A percentile compares a stretch with the other conserved stretches of the same genome.
Evolutionary conservation across 2,888 invertebrate genomes (phyloP).

Genomic region (Hedya salicella): DNA sequence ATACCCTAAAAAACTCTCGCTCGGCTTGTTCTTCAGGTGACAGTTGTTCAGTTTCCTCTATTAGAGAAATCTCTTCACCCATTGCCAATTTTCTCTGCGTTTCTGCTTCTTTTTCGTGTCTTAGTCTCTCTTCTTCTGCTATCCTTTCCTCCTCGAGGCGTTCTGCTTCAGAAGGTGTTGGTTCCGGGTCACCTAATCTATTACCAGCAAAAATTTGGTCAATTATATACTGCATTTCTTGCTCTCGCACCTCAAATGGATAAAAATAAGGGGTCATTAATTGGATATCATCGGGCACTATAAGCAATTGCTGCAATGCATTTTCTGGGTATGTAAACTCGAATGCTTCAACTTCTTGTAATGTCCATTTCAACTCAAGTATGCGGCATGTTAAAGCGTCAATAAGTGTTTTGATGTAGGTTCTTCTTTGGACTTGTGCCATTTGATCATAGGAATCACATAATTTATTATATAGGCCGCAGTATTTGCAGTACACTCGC

Average conservation of each 20-base stretch:
- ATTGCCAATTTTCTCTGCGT: conserved; percentile 61
- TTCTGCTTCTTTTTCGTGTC: conserved; percentile 66
- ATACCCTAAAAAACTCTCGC: conserved; percentile 60
- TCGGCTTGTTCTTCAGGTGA: conserved; percentile 65
- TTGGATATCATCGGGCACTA: conserved; percentile 88
- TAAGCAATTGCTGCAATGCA: conserved; percentile 87
- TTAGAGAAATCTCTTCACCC: conserved; percentile 60
- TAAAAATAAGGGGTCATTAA: conserved; percentile 87
- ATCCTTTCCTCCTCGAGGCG: conserved; percentile 61
- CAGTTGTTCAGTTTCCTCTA: conserved; percentile 54
- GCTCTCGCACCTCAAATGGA: conserved; percentile 81
- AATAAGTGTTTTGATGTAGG: conserved; percentile 83
- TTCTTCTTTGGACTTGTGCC: conserved; percentile 85
- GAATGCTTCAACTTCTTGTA: conserved; percentile 84
- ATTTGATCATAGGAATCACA: conserved; percentile 87
- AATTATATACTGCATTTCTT: conserved; percentile 78
- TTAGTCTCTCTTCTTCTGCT: conserved; percentile 60
- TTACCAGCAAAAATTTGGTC: conserved; percentile 76
- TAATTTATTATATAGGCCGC: conserved; percentile 82
- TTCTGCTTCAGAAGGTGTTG: conserved; percentile 68
- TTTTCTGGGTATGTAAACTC: conserved; percentile 91
- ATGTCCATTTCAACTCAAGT: conserved; percentile 83
- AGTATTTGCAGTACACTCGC: conserved; percentile 81
- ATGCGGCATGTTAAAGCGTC: conserved; percentile 85
- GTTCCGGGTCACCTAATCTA: conserved; percentile 69